These are phyloP conservation scores for Antitype chi DNA, from an alignment of 2,888 invertebrate species.

Conservation along the genomic window DNA sequence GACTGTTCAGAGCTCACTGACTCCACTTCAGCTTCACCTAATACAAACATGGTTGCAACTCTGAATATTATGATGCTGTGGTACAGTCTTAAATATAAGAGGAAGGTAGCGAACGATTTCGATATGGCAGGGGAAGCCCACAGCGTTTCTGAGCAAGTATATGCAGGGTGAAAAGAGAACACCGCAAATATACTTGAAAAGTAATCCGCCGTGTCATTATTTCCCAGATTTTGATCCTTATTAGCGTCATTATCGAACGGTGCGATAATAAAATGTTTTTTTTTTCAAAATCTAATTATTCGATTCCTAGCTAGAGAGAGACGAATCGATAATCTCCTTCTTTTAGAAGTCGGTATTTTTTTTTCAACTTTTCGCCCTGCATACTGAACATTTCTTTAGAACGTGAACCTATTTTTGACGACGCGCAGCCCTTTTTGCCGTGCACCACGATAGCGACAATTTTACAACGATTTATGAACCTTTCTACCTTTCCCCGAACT, in stretches of 20 bases:
- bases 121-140: background rate
- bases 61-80: background rate
- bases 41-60: slow-evolving; percentile 1
- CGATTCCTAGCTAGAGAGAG: too few species aligned
- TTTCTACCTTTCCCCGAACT: background rate
- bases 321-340: too few species aligned
- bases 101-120: too few species aligned
- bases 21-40: slow-evolving; percentile 83
- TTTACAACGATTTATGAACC: background rate
- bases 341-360: too few species aligned
- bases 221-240: background rate
- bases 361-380: background rate
- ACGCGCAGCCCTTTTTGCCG: background rate
- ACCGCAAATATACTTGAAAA: background rate
- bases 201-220: too few species aligned
- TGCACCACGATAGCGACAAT: background rate
- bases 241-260: background rate
- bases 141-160: too few species aligned
- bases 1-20: slow-evolving; percentile 87
- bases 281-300: too few species aligned
- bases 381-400: background rate
- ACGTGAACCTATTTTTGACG: background rate
- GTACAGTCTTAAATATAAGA: background rate
- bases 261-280: background rate
- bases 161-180: background rate